Base-by-base conservation (phyloP, 92 coral and sea anemone species). In the Isaurus tuberculatus region DNA sequence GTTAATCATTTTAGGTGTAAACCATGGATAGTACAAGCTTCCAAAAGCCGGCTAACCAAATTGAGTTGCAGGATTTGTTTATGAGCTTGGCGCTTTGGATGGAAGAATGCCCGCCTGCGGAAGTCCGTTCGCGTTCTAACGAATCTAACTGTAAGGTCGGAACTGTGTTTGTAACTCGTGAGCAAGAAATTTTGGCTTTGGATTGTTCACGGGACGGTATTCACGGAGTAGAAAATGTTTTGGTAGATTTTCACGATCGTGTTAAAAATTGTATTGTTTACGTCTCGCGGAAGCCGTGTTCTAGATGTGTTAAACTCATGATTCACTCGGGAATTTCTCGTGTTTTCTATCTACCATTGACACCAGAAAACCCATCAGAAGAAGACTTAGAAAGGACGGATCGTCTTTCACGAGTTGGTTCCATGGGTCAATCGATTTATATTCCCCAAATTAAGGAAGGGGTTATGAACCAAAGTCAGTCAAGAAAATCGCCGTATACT, bases 281-380 rank as follows among this genome's bases (percentile, higher is more conserved):
- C 69, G 82, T 80, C 13, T 94, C 98, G 42, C 80, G 98, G 70
- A 94, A 91, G 66, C 98, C 98, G 0, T 94, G 98, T 33, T 86
- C 94, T 1, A 63, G 81, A 1, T 94, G 98, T 73, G 86, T 91
- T 16, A 94, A 92, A 74, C 87, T 92, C 51, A 69, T 94, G 94
- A 81, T 90, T 29, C 94, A 87, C 69, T 80, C 91, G 30, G 87
- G 86, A 44, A 85, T 94, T 25, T 48, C 85, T 20, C 84, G 91
- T 64, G 92, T 94, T 4, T 92, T 85, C 82, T 94, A 86, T 77
- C 71, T 94, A 69, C 98, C 98, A 19, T 77, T 92, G 26, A 90
- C 92, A 71, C 97, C 97, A 15, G 98, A 94, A 70, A 60, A 77
- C 20, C 88, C 88, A 5, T 83, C 33, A 17, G 28, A 64, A 28